Base-by-base conservation (phyloP, 2,888 invertebrate genomes). In the Polymixis flavicincta region DNA sequence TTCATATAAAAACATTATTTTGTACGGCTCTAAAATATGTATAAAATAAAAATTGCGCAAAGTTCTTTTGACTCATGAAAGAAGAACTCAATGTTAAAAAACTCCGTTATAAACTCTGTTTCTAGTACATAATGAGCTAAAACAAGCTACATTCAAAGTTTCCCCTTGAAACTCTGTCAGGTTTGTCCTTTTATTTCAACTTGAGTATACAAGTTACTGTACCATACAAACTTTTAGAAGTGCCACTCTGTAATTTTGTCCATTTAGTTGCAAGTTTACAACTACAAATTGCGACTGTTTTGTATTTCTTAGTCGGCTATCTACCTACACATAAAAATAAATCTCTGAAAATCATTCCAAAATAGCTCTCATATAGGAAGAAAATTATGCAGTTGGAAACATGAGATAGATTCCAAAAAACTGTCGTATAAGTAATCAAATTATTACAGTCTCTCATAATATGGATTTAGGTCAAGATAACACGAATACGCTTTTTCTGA, bases 151-250 rank as follows among this genome's bases (percentile, higher is more conserved):
- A 71, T 60, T 57, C 37, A 76, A 82, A 74, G 48, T 74, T 71
- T 76, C 67, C 67, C 67, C 67, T 76, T 69, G 45, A 52, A 76
- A 54, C 22, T 77, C 55, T 22, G 25, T 42, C 22, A 54, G 48
- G 60, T 65, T 67, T 72, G 79, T 81, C 82, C 76, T 76, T 82
- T 76, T 87, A 86, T 84, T 76, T 81, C 76, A 86, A 84, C 84
- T 80, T 68, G 67, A n/a, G 28, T 50, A 2, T 42, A 60, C 14
- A 48, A 45, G 42, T 45, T 45, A 55, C 22, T 57, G 37, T 9
- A 50, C 25, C 17, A 52, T n/a, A 50, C 32, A n/a, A 55, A 79
- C 55, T 79, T 77, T 45, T 4, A 22, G 9, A 72, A 78, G 28
- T 59, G 1, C 4, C 57, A 32, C 50, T 64, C 1, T 59, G 25